phyloP scores from a whole-genome alignment of 2,113 vertebrate species.

The Tetrax tetrax region DNA sequence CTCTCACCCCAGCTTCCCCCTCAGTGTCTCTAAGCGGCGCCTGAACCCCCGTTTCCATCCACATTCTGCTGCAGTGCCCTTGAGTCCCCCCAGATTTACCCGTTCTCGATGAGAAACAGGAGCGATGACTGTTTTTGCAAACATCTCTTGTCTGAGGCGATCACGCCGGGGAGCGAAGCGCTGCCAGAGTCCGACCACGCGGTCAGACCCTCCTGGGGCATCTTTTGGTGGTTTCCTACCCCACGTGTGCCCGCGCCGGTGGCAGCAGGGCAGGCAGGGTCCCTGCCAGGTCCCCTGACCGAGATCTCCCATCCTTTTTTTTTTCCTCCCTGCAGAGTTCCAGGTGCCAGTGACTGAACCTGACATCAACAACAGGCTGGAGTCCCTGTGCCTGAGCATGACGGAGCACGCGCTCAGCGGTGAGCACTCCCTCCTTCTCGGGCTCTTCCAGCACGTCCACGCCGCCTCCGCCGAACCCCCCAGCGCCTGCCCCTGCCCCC shows the following conservation, averaged over 20 bases:
- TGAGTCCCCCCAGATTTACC: not conserved
- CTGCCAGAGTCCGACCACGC: fast-evolving
- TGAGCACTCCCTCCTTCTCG: slow-evolving; percentile 65
- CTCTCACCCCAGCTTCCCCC: not conserved
- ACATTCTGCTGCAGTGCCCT: not conserved
- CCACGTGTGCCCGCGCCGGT: fast-evolving
- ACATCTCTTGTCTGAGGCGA: not conserved
- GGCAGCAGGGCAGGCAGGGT: not conserved
- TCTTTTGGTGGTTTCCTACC: not conserved
- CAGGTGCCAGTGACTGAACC: slow-evolving; percentile 94
- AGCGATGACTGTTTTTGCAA: fast-evolving
- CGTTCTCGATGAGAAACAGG: fast-evolving
- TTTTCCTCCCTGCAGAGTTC: slow-evolving; percentile 81
- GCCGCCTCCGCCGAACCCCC: not conserved
- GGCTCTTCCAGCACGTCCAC: slow-evolving; percentile 38
- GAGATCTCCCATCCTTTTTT: not conserved
- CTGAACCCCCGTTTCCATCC: not conserved
- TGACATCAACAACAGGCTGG: slow-evolving; percentile 98
- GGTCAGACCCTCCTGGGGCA: not conserved
- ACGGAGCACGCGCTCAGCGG: slow-evolving; percentile 97
- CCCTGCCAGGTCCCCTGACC: not conserved
- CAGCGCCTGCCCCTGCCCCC: not conserved
- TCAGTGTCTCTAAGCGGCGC: fast-evolving
- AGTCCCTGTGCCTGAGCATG: slow-evolving; percentile 99
- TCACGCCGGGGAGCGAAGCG: fast-evolving